Evolutionary conservation across 2,113 vertebrate species (phyloP).

Genomic region (Camelus dromedarius): DNA sequence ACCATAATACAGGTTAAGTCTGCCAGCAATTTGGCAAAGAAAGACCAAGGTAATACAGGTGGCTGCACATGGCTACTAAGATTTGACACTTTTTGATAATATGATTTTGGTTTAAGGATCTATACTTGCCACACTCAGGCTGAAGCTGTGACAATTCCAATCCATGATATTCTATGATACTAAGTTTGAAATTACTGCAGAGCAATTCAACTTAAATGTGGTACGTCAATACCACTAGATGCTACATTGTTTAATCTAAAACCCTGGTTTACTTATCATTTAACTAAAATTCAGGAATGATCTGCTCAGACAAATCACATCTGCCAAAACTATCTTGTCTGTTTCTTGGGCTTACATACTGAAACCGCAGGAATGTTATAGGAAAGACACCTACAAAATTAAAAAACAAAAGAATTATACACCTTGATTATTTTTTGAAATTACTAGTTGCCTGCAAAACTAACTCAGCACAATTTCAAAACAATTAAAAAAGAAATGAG

Average conservation of each 20-base stretch:
- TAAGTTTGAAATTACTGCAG: slow-evolving; percentile 56
- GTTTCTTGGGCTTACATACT: slow-evolving; percentile 84
- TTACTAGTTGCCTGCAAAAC: slow-evolving; percentile 91
- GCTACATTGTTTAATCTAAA: slow-evolving; percentile 85
- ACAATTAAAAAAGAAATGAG: slow-evolving; percentile 91
- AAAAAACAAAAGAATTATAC: slow-evolving; percentile 85
- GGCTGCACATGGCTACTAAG: slow-evolving; percentile 88
- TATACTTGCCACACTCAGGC: slow-evolving; percentile 82
- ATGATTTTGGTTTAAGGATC: slow-evolving; percentile 84
- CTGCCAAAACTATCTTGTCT: slow-evolving; percentile 82
- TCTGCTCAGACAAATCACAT: slow-evolving; percentile 86
- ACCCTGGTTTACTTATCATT: slow-evolving; percentile 79
- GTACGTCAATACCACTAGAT: slow-evolving; percentile 58
- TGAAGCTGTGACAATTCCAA: slow-evolving; percentile 83
- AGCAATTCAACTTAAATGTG: slow-evolving; percentile 65
- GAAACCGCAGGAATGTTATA: slow-evolving; percentile 94
- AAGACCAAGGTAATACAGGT: slow-evolving; percentile 87
- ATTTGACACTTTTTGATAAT: slow-evolving; percentile 86
- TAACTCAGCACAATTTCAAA: slow-evolving; percentile 88
- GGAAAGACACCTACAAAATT: slow-evolving; percentile 88
- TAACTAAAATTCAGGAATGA: slow-evolving; percentile 79
- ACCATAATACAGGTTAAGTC: slow-evolving; percentile 83
- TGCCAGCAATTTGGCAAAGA: slow-evolving; percentile 87
- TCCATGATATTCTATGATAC: slow-evolving; percentile 73
- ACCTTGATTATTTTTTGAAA: slow-evolving; percentile 92